Percentiles rank a stretch among this genome's conserved stretches.
Evolutionary conservation across 2,797 vertebrate species (phyloP).

Genomic region (Takifugu ocellatus): DNA sequence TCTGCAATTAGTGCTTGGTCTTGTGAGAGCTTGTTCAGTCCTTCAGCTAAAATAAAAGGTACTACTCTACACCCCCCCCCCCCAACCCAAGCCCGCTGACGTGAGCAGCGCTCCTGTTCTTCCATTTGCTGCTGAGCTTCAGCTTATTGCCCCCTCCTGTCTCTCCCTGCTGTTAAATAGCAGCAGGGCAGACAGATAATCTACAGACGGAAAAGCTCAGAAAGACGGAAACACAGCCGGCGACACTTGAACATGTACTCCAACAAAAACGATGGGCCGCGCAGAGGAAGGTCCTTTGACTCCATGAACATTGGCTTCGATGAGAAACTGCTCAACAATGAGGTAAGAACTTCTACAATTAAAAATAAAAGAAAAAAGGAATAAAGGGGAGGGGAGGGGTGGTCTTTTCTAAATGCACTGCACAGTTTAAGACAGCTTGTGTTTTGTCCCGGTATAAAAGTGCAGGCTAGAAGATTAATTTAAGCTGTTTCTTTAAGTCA

Average conservation of each 20-base stretch:
- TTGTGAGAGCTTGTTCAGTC: slow-evolving; percentile 36
- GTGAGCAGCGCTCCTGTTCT: slow-evolving; percentile 65
- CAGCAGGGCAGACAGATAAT: slow-evolving; percentile 44
- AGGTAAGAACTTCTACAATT: slow-evolving; percentile 54
- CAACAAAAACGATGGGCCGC: slow-evolving; percentile 75
- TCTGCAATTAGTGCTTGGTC: slow-evolving; percentile 26
- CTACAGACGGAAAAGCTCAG: slow-evolving; percentile 11
- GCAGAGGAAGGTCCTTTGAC: slow-evolving; percentile 83
- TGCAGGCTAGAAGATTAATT: slow-evolving; percentile 36
- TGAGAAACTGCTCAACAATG: slow-evolving; percentile 82
- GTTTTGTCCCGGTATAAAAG: neutral
- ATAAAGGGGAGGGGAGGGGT: neutral
- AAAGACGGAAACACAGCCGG: slow-evolving; percentile 6
- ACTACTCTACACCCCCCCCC: slow-evolving; percentile 2
- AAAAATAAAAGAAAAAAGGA: neutral
- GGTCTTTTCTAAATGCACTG: neutral
- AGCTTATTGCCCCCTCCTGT: slow-evolving; percentile 68
- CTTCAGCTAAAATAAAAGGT: slow-evolving; percentile 49
- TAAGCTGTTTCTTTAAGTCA: slow-evolving; percentile 51
- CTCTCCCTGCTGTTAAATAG: slow-evolving; percentile 68
- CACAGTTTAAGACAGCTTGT: neutral
- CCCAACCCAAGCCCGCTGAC: slow-evolving; percentile 53
- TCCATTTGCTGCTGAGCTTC: slow-evolving; percentile 72
- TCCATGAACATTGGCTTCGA: slow-evolving; percentile 80
- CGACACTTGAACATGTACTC: slow-evolving; percentile 75